Percentiles rank a stretch among this genome's conserved stretches.
Evolutionary conservation across 1,140 invertebrate genomes (phyloP).

Genomic region (Hylaeus volcanicus): DNA sequence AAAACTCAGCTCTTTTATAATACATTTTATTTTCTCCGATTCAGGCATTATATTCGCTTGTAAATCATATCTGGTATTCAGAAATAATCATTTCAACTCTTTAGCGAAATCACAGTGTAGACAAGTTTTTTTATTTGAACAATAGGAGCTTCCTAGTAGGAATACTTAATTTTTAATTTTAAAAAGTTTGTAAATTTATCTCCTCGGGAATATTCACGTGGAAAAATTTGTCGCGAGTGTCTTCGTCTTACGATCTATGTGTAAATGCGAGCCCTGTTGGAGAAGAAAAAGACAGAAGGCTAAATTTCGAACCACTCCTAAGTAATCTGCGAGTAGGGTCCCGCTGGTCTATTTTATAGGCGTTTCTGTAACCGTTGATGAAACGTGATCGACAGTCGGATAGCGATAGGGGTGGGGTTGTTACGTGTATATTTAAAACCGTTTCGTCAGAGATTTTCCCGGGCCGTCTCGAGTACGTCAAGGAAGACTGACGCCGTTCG

Average conservation of each 20-base stretch:
- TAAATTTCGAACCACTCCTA: conserved; percentile 8
- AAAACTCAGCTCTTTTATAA: too few relatives aligned
- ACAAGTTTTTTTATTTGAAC: too few relatives aligned
- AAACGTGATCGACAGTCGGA: conserved; percentile 61
- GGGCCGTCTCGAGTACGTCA: conserved; percentile 54
- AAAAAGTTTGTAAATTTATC: not conserved
- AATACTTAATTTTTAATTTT: too few relatives aligned
- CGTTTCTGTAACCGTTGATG: conserved; percentile 52
- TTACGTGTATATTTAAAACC: conserved; percentile 64
- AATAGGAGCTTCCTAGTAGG: too few relatives aligned
- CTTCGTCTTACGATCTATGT: conserved; percentile 2
- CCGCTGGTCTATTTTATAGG: conserved; percentile 20
- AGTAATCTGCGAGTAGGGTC: not conserved
- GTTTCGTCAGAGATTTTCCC: conserved; percentile 65
- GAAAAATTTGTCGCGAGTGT: too few relatives aligned
- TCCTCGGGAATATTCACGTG: not conserved
- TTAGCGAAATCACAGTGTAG: too few relatives aligned
- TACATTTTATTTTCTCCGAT: too few relatives aligned
- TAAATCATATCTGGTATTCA: too few relatives aligned
- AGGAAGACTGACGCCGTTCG: conserved; percentile 51
- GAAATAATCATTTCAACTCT: too few relatives aligned
- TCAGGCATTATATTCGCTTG: too few relatives aligned
- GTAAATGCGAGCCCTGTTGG: conserved; percentile 4
- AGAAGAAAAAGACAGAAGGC: not conserved
- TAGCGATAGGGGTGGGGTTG: conserved; percentile 49